Evolutionary conservation across 2,113 vertebrate species (phyloP), one percentile per base, ranked within the genome.

Genomic region (Chunga burmeisteri): DNA sequence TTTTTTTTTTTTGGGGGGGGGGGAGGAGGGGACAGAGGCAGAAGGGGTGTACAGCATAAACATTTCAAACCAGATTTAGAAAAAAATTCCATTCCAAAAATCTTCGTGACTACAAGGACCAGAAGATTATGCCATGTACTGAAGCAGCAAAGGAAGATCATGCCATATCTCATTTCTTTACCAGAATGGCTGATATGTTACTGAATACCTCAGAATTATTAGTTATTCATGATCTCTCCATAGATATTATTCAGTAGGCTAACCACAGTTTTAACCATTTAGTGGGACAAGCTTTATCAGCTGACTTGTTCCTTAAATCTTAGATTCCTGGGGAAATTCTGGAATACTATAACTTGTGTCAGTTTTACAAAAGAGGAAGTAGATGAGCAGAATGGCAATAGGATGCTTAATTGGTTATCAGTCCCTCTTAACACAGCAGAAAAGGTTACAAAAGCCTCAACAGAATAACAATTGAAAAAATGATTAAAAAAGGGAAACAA

Each of bases 41-140:
- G 4, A 11, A 8, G 2, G 2, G 0, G 0, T 63, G 4, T 10
- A 36, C 16, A 68, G 6, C 12, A 46, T 30, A 49, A 50, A 4
- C 23, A 56, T 59, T 55, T 79, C 50, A 74, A 42, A 23, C 3
- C 4, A 55, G 6, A 32, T 27, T 27, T 17, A 34, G 13, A 5
- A 53, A 65, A 38, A 38, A 13, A 3, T 9, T 38, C 26, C 2
- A 11, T 87, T 62, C 11, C 19, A 40, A 46, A 85, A 65, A 16
- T 4, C 6, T 73, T 59, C 7, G 7, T 38, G 30, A 29, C 52
- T 66, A 30, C 25, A 75, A 22, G 63, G 25, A 85, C 5, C 23
- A 40, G 16, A 63, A 56, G 21, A 22, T 18, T 9, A 53, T 6
- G 1, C 23, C 20, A 25, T 11, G 7, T 15, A 16, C 12, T 42